A percentile compares a stretch with the other conserved stretches of the same genome.
Conservation (phyloP, 1,140 invertebrate genomes). For the Lineus longissimus region DNA sequence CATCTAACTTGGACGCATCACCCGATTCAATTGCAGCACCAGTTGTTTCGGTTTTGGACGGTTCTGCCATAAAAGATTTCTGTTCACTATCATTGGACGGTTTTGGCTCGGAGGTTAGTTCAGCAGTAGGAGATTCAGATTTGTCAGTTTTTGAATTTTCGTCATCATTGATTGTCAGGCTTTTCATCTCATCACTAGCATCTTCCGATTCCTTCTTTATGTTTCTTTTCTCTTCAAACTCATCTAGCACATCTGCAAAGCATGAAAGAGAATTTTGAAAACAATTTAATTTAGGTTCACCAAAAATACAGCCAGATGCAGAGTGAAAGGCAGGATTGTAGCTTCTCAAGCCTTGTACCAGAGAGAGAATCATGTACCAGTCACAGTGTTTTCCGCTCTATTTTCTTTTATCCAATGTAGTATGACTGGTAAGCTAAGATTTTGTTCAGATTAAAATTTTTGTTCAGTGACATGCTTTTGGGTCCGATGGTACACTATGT, state of each 20-base stretch:
- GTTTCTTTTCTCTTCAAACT: slow-evolving; percentile 13
- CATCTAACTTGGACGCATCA: slow-evolving; percentile 8
- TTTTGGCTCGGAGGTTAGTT: neutral
- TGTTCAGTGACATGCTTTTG: too few species aligned
- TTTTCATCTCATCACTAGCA: slow-evolving; percentile 15
- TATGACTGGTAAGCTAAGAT: too few species aligned
- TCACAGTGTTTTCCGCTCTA: too few species aligned
- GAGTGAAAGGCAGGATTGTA: too few species aligned
- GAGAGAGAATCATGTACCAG: too few species aligned
- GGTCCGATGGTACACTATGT: too few species aligned
- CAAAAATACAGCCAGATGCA: too few species aligned
- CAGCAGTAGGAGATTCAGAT: neutral
- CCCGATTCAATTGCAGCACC: neutral
- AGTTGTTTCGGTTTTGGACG: slow-evolving; percentile 1
- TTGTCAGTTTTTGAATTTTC: neutral
- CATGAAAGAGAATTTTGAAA: neutral
- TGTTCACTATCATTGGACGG: neutral
- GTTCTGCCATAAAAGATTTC: neutral
- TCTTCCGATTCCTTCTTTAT: slow-evolving; percentile 9
- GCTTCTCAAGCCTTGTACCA: too few species aligned
- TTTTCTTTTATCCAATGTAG: too few species aligned
- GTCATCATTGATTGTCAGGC: slow-evolving; percentile 20
- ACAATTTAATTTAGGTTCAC: too few species aligned
- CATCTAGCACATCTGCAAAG: slow-evolving; percentile 18
- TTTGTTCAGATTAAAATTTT: too few species aligned